Evolutionary conservation across 2,888 invertebrate genomes (phyloP), one percentile per base, ranked within the genome.

Genomic region (Anthophora plumipes): DNA sequence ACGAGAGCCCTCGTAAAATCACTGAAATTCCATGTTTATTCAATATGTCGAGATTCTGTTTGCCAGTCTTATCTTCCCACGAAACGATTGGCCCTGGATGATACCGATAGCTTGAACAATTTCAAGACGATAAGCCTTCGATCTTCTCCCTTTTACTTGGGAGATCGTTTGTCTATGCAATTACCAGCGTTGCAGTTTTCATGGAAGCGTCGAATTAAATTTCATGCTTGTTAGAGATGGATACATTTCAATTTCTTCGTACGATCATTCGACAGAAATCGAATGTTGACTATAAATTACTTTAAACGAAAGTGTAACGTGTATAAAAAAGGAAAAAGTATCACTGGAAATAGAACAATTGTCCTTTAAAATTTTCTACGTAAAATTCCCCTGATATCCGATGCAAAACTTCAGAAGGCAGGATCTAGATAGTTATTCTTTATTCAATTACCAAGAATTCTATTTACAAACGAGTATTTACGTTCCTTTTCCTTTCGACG

Each of bases 1-100:
- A 83, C 83, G 84, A 89, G 90, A 74, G 89, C 86, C 87, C 88
- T 91, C 92, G 84, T 92, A 91, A 93, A 92, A 93, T 93, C 91
- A 92, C 90, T 91, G 91, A 90, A 92, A 92, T 91, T 92, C 90
- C 89, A 93, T 93, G 92, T 92, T 92, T 92, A 93, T 93, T 93
- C 93, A 93, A 93, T 93, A 93, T 91, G 72, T 52, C 72, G 46
- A 70, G 83, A 86, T 82, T 84, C 80, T 69, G 77, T 72, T 66
- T 70, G 72, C 66, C 50, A 25, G 71, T 39, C 70, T 70, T 80
- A 79, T 77, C 70, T 70, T n/a, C 52, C 50, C 39, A 76, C 57
- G 80, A 80, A 67, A 68, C 72, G 72, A 66, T 73, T 63, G 61
- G 73, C 63, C 22, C 4, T 25, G 66, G 77, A 70, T 37, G 71